Evolutionary conservation across 1,140 invertebrate species (phyloP), one percentile per base, ranked within the genome.

Genomic region (Aphaenogaster ashmeadi): DNA sequence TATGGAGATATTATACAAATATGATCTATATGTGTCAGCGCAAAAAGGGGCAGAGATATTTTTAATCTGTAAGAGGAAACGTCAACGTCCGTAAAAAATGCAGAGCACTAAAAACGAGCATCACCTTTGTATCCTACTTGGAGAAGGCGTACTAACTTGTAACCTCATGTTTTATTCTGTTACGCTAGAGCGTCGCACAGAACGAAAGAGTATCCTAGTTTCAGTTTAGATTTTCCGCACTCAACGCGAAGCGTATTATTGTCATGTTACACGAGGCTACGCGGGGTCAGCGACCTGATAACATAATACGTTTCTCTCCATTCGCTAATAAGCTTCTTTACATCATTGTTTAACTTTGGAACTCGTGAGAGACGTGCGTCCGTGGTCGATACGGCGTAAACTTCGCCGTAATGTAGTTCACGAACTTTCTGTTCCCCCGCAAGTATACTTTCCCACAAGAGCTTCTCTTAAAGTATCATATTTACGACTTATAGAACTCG

Each of bases 281-380:
- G 7, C 41, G 13, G 27, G 80, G 69, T 50, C 69, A 60, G 33
- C 52, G 80, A 75, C 80, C 80, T 50, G 80, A 74, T 74, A 50
- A 84, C 44, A 74, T 47, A 60, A 62, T 41, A 38, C 56, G 41
- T 75, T 60, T 84, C 80, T 60, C 80, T 60, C 80, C 13, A 60
- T 74, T 60, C 69, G 54, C 71, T 84, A 84, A 84, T 84, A 84
- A 84, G 80, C 54, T 84, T 75, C 80, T 84, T 84, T 84, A 84
- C 80, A 47, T 84, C 69, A 60, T 84, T 84, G 80, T 84, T 84
- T 75, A 84, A 84, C 69, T 84, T 84, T 38, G 69, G 41, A 84
- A 50, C 69, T 84, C 69, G 33, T 62, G 54, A 74, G 67, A 60
- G 80, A 83, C 60, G 80, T 50, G 27, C 80, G 41, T 58, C 56